Evolutionary conservation across 1,140 invertebrate species (phyloP).

Genomic region (Drosophila aff.): DNA sequence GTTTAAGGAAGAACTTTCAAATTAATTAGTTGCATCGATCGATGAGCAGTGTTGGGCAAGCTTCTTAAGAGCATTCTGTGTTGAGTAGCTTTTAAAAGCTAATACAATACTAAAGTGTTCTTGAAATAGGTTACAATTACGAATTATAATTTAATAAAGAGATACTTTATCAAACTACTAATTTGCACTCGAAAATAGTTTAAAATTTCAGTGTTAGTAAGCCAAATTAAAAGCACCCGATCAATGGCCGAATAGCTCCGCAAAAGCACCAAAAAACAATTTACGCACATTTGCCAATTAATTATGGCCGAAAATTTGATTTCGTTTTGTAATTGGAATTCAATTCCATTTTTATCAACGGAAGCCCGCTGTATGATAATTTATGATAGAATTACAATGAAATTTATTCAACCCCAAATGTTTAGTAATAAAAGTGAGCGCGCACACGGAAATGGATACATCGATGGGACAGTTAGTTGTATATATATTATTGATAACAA

Average conservation of each 20-base stretch:
- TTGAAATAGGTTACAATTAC: not conserved
- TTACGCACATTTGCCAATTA: conserved; percentile 38
- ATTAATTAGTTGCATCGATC: not conserved
- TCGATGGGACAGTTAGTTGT: conserved; percentile 27
- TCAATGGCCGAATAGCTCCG: conserved; percentile 6
- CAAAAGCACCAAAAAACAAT: conserved; percentile 16
- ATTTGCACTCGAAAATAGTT: not conserved
- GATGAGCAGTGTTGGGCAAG: not conserved
- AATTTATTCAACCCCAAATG: conserved; percentile 41
- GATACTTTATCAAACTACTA: accelerated
- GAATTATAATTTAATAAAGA: not conserved
- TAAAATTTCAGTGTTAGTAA: conserved; percentile 3
- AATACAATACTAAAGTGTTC: no score
- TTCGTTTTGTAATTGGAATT: conserved; percentile 34
- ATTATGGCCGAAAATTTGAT: conserved; percentile 35
- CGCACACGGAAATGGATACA: conserved; percentile 15
- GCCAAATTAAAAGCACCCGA: conserved; percentile 8
- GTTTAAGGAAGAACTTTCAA: not conserved
- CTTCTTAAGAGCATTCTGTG: not conserved
- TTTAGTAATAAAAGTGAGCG: conserved; percentile 22
- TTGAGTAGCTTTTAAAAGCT: not conserved
- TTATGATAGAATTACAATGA: conserved; percentile 45
- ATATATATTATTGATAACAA: conserved; percentile 56
- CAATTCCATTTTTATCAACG: conserved; percentile 39
- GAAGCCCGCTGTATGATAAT: conserved; percentile 11